Base-by-base conservation (phyloP, 2,888 invertebrate genomes). In the Thymelicus lineola region DNA sequence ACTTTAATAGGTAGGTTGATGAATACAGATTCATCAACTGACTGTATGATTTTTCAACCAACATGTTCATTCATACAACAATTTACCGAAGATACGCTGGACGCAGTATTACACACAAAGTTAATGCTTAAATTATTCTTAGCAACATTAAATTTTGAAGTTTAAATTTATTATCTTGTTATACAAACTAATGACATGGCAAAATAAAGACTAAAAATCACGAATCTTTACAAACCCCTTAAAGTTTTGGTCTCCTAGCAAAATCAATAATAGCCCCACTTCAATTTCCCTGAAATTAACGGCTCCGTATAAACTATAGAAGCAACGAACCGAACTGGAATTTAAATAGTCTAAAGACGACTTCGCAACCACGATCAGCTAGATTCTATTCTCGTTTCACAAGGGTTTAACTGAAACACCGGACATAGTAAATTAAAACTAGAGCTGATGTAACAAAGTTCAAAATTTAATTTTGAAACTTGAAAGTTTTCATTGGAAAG, bases 261-360 rank as follows among this genome's bases (percentile, higher is more conserved):
- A 84, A 87, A 90, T 90, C 90, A 82, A 90, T 89, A 87, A 72
- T 73, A 79, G 62, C 79, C 81, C 84, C 80, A 81, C 81, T 86
- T 86, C 87, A 93, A 92, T 91, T 94, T 86, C 85, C 82, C 85
- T 84, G 82, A 92, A 94, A 94, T 94, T 93, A 93, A 93, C 93
- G 88, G 91, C 88, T 75, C 85, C 84, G 93, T 88, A 94, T 94
- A 93, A 94, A 94, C 88, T 91, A 94, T 88, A 84, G 82, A 88
- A 84, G 94, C 94, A 94, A 94, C 94, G 93, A 94, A 92, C 94
- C 92, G 89, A 80, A 91, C 86, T 75, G 93, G 94, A 93, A 94
- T 93, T 92, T 91, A 91, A 93, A 91, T 93, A 91, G 93, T 92
- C 92, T 88, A 85, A 86, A 90, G 89, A 87, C 87, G 87, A 86